Evolutionary conservation across 2,888 invertebrate genomes (phyloP), one percentile per base, ranked within the genome.

Genomic region (Scrobipalpa atriplicella): DNA sequence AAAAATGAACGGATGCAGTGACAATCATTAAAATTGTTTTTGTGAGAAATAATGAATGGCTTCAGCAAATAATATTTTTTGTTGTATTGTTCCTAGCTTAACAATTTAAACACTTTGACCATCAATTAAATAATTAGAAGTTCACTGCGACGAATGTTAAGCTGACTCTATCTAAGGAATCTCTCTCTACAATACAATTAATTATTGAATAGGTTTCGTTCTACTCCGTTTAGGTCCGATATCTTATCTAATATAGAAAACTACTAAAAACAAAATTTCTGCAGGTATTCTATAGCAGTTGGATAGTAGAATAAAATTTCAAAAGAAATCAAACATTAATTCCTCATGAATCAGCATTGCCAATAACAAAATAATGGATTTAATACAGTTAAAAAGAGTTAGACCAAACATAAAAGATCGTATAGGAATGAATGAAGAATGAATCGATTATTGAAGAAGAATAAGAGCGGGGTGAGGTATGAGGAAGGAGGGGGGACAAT

Each of bases 391-490:
- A 5, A 43, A 43, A 43, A 43, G 47, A 47, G 47, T 47, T 47
- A 47, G 47, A 16, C 16, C 62, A 62, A 62, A 60, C 36, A 18
- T 41, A 65, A 89, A 85, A 83, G 78, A 81, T 81, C 75, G 72
- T 77, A 85, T 87, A 84, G 82, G 81, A 85, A 86, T 47, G 43
- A 43, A 43, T 52, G 19, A 19, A 86, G 85, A 89, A 86, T 87
- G 85, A 89, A 91, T 90, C 88, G 89, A 88, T 90, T 89, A 86
- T 84, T 80, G 81, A 80, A 78, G 81, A 84, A 86, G 83, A 85
- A 89, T 85, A 88, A 86, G 85, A 85, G 81, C 73, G 72, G 67
- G 69, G 75, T 68, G 72, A 68, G 70, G 67, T 73, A 67, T 69
- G 78, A 71, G 78, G 72, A 76, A 75, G 77, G 79, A 79, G 79